phyloP scores from a whole-genome alignment of 2,113 vertebrate genomes.

The Dasyornis broadbenti region DNA sequence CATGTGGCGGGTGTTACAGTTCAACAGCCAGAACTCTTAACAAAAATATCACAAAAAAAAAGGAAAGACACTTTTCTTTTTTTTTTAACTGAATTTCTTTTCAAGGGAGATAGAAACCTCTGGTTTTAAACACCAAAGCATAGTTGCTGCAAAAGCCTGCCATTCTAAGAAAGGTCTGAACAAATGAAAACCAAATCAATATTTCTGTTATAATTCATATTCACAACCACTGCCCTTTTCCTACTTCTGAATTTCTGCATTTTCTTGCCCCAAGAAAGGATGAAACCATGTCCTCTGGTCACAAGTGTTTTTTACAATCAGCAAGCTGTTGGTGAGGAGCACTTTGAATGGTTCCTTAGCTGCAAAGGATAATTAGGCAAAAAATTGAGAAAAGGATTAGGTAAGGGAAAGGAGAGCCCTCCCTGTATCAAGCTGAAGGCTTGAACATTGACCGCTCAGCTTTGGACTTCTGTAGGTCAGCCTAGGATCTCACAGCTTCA shows the following conservation, averaged over 20 bases:
- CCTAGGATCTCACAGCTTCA: neutral
- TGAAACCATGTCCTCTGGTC: neutral
- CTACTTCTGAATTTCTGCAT: neutral
- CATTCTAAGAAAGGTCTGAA: neutral
- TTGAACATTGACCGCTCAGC: neutral
- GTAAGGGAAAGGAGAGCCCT: neutral
- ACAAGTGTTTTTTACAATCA: neutral
- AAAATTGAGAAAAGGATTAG: neutral
- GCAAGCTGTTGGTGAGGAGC: neutral
- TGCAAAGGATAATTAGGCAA: neutral
- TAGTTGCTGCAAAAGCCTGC: neutral
- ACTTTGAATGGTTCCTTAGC: neutral
- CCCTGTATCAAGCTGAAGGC: neutral
- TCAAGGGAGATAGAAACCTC: neutral
- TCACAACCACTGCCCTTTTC: neutral
- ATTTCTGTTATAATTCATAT: neutral
- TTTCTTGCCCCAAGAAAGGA: neutral
- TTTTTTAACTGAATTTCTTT: neutral
- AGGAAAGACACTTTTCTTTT: neutral
- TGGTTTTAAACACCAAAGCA: neutral
- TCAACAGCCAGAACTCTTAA: neutral
- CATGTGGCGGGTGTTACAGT: slow-evolving; percentile 19
- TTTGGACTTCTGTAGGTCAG: neutral
- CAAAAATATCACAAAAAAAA: too few species aligned
- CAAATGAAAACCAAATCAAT: neutral